phyloP scores from a whole-genome alignment of 2,113 vertebrate genomes.

The Helogale parvula region DNA sequence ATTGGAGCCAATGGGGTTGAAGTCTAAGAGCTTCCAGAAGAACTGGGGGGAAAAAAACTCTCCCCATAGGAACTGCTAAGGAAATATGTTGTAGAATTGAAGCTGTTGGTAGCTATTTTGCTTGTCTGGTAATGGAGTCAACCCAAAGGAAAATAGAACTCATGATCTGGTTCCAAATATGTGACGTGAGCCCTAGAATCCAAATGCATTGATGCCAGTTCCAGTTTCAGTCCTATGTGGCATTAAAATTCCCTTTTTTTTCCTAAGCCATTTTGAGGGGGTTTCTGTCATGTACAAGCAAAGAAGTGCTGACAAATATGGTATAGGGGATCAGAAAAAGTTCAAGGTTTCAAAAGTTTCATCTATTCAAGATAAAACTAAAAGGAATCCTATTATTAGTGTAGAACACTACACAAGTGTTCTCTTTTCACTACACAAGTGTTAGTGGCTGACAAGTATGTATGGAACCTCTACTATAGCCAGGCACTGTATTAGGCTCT shows the following conservation, averaged over 20 bases:
- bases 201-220: background rate
- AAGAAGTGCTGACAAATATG: slow-evolving; percentile 20
- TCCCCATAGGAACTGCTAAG: background rate
- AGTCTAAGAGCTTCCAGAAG: background rate
- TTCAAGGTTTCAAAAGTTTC: background rate
- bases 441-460: background rate
- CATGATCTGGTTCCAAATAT: background rate
- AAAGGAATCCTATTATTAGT: background rate
- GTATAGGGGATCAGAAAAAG: background rate
- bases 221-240: background rate
- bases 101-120: background rate
- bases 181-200: background rate
- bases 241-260: background rate
- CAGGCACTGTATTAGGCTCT: background rate
- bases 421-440: background rate
- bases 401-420: background rate
- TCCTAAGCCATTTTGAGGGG: background rate
- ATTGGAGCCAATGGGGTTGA: background rate
- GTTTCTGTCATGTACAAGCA: background rate
- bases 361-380: background rate
- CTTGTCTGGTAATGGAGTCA: background rate
- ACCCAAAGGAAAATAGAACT: background rate
- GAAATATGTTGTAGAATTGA: background rate
- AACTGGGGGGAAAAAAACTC: background rate
- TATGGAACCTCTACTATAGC: background rate